phyloP scores from a whole-genome alignment of 2,797 vertebrate genomes.

The Hydrophis major region DNA sequence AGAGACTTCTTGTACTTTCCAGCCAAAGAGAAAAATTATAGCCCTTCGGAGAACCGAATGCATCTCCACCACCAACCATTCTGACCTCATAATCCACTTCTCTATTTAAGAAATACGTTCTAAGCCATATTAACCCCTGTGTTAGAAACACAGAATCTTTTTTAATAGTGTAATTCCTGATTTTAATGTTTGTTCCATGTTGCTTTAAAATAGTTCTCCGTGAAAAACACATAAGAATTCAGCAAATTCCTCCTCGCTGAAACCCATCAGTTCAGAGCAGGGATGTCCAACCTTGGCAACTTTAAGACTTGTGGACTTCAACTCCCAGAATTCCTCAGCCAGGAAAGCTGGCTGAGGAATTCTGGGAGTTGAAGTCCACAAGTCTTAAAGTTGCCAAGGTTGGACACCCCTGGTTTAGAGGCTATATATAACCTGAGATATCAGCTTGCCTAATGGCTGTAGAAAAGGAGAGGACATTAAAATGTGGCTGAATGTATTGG shows the following conservation, averaged over 20 bases:
- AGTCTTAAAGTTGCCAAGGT: too few species aligned
- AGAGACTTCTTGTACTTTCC: constrained; percentile 55
- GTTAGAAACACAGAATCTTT: background rate
- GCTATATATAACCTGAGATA: background rate
- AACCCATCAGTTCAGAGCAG: background rate
- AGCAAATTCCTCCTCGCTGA: background rate
- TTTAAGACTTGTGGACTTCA: too few species aligned
- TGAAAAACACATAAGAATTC: background rate
- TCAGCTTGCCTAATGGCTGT: background rate
- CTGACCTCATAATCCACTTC: constrained; percentile 43
- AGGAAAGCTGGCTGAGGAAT: too few species aligned
- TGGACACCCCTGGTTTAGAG: background rate
- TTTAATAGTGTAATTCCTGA: background rate
- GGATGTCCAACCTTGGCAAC: too few species aligned
- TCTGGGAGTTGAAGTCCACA: too few species aligned
- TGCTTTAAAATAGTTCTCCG: background rate
- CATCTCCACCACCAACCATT: constrained; percentile 47
- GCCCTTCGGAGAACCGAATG: constrained; percentile 49
- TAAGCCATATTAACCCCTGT: background rate
- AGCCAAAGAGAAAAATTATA: constrained; percentile 60
- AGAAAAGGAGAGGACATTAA: background rate
- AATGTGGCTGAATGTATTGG: background rate
- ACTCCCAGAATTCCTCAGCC: too few species aligned
- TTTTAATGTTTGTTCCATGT: background rate
- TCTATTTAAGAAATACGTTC: background rate